A percentile compares a stretch with the other conserved stretches of the same genome.
phyloP scores from a whole-genome alignment of 2,797 vertebrate species.

The Tangara arthus region DNA sequence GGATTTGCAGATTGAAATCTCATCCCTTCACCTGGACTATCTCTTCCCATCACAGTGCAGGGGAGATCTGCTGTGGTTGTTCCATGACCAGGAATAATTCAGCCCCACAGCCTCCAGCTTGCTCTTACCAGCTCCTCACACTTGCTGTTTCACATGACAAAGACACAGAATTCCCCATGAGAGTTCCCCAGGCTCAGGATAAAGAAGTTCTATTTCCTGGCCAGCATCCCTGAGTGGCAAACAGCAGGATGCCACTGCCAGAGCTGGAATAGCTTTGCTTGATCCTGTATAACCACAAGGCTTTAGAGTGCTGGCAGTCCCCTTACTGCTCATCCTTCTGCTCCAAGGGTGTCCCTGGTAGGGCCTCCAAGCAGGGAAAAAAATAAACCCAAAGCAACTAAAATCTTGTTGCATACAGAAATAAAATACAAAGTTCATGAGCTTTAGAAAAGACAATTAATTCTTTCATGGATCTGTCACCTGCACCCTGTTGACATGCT shows the following conservation, averaged over 20 bases:
- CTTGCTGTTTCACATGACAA: background rate
- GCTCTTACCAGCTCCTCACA: background rate
- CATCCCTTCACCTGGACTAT: background rate
- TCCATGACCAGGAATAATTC: background rate
- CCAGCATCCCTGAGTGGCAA: background rate
- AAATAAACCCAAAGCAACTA: background rate
- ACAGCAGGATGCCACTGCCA: background rate
- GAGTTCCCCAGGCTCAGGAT: background rate
- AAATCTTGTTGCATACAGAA: background rate
- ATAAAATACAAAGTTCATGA: background rate
- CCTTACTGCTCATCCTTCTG: background rate
- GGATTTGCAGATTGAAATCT: background rate
- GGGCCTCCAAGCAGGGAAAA: background rate
- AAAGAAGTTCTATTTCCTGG: background rate
- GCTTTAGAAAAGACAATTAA: background rate
- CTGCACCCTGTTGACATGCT: background rate
- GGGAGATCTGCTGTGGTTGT: background rate
- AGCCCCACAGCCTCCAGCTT: background rate
- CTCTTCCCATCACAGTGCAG: background rate
- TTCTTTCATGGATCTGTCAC: background rate
- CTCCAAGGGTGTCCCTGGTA: background rate
- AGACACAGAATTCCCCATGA: background rate
- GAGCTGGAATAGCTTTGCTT: background rate
- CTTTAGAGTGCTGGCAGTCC: background rate
- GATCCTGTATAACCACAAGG: background rate